These are phyloP conservation scores for Trachymyrmex septentrionalis DNA, from an alignment of 1,140 invertebrate species.

Conservation along the genomic window DNA sequence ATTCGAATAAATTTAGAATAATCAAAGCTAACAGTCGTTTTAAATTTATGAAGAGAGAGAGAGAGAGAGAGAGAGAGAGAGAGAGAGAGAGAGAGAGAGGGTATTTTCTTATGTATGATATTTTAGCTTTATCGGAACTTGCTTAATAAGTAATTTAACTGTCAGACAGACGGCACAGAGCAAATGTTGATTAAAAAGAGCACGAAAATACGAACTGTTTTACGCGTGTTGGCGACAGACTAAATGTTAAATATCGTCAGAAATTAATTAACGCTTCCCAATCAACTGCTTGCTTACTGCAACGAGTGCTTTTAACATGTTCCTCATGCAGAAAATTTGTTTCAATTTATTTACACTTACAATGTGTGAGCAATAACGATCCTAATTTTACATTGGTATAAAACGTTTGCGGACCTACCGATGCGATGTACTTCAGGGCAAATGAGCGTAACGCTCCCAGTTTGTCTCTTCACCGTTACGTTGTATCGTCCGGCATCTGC, in stretches of 20 bases:
- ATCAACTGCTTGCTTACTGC: slow-evolving; percentile 59
- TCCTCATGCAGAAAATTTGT: slow-evolving; percentile 76
- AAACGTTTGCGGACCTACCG: slow-evolving; percentile 40
- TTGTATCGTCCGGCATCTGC: neutral
- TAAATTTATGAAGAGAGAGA: neutral
- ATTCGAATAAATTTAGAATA: neutral
- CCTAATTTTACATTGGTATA: slow-evolving; percentile 74
- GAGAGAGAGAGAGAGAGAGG: neutral
- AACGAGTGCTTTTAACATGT: slow-evolving; percentile 64
- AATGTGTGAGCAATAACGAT: slow-evolving; percentile 64
- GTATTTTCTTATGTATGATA: neutral
- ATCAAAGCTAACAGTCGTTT: neutral
- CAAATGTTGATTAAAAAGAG: slow-evolving; percentile 18
- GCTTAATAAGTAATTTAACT: slow-evolving; percentile 27
- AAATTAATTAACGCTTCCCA: slow-evolving; percentile 72
- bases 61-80: neutral
- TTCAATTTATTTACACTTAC: slow-evolving; percentile 78
- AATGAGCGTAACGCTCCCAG: slow-evolving; percentile 29
- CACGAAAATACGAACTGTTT: slow-evolving; percentile 27
- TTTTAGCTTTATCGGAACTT: slow-evolving; percentile 5
- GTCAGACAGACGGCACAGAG: neutral
- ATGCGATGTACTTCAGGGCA: slow-evolving; percentile 30
- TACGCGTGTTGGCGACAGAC: neutral
- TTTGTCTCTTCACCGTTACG: slow-evolving; percentile 54
- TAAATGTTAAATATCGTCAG: slow-evolving; percentile 46